Evolutionary conservation across 2,797 vertebrate species (phyloP).

Genomic region (Anguilla obscura): DNA sequence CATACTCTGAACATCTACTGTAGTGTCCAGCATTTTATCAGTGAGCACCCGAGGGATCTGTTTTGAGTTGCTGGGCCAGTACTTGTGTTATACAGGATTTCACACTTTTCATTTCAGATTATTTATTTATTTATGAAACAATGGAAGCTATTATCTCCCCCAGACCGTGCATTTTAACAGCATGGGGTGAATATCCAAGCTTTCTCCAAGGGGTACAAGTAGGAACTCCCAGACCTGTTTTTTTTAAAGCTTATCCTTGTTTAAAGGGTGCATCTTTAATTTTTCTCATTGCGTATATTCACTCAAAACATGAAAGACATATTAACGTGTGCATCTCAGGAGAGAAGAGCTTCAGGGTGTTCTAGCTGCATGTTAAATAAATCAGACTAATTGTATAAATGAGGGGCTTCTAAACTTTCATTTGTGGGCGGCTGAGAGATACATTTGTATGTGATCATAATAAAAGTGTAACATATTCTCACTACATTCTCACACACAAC

Average conservation of each 20-base stretch:
- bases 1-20: neutral
- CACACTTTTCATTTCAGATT: neutral
- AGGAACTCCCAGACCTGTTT: slow-evolving; percentile 4
- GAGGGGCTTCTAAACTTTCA: neutral
- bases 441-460: neutral
- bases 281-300: neutral
- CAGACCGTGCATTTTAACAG: neutral
- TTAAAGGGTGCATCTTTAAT: neutral
- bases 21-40: neutral
- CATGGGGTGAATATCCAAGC: neutral
- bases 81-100: neutral
- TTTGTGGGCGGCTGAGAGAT: neutral
- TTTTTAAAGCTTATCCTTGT: neutral
- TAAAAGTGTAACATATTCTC: neutral
- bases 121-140: neutral
- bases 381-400: neutral
- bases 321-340: neutral
- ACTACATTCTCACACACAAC: neutral
- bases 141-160: neutral
- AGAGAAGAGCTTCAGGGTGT: neutral
- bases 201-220: neutral
- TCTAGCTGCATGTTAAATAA: neutral
- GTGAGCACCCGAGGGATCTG: neutral
- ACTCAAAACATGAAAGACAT: neutral
- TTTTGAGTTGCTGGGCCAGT: neutral